Percentiles rank a stretch among this genome's conserved stretches.
Evolutionary conservation across 2,797 vertebrate species (phyloP).

Genomic region (Rachycentron canadum): DNA sequence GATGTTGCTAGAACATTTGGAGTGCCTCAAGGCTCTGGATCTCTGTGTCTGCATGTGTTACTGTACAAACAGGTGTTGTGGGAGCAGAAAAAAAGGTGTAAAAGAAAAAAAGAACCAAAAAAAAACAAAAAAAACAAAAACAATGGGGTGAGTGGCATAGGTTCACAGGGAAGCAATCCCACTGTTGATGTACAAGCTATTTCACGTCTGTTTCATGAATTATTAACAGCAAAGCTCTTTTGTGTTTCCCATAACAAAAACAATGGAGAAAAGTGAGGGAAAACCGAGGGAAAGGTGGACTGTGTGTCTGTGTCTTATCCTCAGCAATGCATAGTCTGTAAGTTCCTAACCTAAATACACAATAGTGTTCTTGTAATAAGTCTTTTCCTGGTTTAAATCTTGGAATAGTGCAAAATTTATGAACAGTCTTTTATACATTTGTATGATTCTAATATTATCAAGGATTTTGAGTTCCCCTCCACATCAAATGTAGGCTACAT

Average conservation of each 20-base stretch:
- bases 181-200: constrained; percentile 67
- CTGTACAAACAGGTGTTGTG: constrained; percentile 66
- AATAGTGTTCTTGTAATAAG: not conserved
- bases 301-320: constrained; percentile 18
- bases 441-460: not conserved
- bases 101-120: constrained; percentile 32
- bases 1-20: constrained; percentile 61
- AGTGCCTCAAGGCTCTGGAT: constrained; percentile 70
- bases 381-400: not conserved
- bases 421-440: not conserved
- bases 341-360: constrained; percentile 1
- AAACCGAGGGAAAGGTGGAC: constrained; percentile 33
- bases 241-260: constrained; percentile 72
- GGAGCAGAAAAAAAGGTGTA: constrained; percentile 42
- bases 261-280: constrained; percentile 54
- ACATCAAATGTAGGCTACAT: not conserved
- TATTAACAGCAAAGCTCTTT: constrained; percentile 75
- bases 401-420: not conserved
- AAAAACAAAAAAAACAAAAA: constrained; percentile 35
- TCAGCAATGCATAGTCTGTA: not conserved
- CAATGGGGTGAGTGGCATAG: constrained; percentile 62
- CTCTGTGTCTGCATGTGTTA: constrained; percentile 50
- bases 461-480: not conserved
- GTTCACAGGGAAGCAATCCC: constrained; percentile 71
- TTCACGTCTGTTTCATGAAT: constrained; percentile 79